Base-by-base conservation (phyloP, 2,888 invertebrate genomes). In the Frankliniella fusca region DNA sequence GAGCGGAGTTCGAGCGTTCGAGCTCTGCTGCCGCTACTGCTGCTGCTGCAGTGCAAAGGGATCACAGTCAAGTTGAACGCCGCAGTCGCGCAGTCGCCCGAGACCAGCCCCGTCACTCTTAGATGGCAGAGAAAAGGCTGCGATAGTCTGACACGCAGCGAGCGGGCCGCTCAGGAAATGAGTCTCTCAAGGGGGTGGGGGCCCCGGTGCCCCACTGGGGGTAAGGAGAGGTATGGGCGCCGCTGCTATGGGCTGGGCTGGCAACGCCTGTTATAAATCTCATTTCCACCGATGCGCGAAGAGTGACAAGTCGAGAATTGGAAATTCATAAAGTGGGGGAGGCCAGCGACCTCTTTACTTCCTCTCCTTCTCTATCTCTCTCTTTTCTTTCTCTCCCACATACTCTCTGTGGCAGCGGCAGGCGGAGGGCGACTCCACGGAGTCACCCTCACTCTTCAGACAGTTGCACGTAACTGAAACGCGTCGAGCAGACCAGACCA, bases 91-190 rank as follows among this genome's bases (percentile, higher is more conserved):
- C 38, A n/a, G 38, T 5, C 38, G 38, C 38, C 38, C 38, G 3
- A 5, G 3, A 2, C 38, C 38, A 38, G 38, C 38, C 38, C 38
- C 38, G 70, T 76, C 70, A 76, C 70, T 76, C 27, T 12, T 12
- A 76, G 70, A 76, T 76, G 23, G 70, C 70, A 23, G 27, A 76
- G 70, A 76, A 76, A 76, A 23, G 70, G 70, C 70, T 27, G 70
- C 70, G 70, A 76, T 76, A 76, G 70, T 76, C 70, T 76, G 70
- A 76, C 70, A 27, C 27, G 70, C 70, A 23, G n/a, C 23, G 61
- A 7, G 70, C 70, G 11, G 70, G 70, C 70, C 12, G 70, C 70
- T 11, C 70, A 76, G 70, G 70, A 76, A 76, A 76, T 76, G 70
- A 76, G 70, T 20, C 20, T 20, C 70, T 27, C 27, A 10, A 27